A percentile compares a stretch with the other conserved stretches of the same genome.
Evolutionary conservation across 2,113 vertebrate genomes (phyloP).

Genomic region (Sterrhoptilus dennistouni): DNA sequence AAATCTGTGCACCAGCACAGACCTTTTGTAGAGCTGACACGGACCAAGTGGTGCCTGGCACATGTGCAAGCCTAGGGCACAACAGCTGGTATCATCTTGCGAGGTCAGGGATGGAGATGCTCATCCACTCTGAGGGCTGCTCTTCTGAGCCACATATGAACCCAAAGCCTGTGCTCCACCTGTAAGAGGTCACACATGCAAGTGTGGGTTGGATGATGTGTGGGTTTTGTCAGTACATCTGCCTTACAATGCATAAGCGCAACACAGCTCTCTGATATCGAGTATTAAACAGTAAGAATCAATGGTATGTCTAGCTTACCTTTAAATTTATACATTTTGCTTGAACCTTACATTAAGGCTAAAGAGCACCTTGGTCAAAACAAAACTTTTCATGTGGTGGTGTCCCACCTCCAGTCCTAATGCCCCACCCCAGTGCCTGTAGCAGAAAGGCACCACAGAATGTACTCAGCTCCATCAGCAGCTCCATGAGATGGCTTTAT

Average conservation of each 20-base stretch:
- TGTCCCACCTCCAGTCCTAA: constrained; percentile 31
- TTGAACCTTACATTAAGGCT: constrained; percentile 69
- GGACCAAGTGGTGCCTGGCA: neutral
- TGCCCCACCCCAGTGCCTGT: constrained; percentile 2
- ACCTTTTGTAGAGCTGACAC: neutral
- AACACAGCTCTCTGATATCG: neutral
- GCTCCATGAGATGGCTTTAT: constrained; percentile 12
- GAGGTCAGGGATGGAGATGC: neutral
- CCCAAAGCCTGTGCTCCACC: neutral
- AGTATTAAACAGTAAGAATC: neutral
- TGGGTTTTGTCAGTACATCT: constrained; percentile 3
- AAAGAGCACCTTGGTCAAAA: constrained; percentile 47
- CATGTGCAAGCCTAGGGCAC: neutral
- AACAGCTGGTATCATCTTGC: neutral
- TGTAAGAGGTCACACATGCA: neutral
- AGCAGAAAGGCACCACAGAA: constrained; percentile 42
- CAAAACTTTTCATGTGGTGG: neutral
- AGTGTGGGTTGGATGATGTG: neutral
- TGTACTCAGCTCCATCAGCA: constrained; percentile 39
- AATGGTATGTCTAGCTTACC: neutral
- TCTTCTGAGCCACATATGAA: neutral
- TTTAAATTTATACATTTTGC: neutral
- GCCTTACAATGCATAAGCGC: constrained; percentile 12
- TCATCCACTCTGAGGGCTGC: neutral
- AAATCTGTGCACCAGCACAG: neutral